phyloP scores from a whole-genome alignment of 2,113 vertebrate species.

The Pavo muticus region DNA sequence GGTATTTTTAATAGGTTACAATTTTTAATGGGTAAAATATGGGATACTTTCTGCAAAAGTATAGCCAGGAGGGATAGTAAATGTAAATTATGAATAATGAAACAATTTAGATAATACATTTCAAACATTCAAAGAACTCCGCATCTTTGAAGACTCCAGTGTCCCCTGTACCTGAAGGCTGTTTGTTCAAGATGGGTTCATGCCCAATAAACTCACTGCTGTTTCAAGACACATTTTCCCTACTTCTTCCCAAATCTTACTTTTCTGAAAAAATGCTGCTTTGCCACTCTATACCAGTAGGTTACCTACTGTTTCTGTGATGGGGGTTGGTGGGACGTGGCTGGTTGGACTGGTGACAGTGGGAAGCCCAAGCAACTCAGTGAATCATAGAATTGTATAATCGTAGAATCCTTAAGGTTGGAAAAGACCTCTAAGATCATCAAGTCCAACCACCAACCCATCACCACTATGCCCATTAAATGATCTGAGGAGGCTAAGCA shows the following conservation, averaged over 20 bases:
- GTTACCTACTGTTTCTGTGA: not conserved
- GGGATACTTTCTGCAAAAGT: not conserved
- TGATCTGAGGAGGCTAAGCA: not conserved
- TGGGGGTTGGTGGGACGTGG: fast-evolving
- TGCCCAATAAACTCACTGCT: not conserved
- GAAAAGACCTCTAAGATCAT: not conserved
- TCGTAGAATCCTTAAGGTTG: not conserved
- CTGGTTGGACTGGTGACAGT: fast-evolving
- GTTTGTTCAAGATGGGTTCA: not conserved
- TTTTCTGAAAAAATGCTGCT: not conserved
- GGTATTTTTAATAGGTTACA: not conserved
- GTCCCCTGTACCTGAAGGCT: not conserved
- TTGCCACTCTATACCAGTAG: not conserved
- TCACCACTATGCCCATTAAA: not conserved
- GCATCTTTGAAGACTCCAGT: not conserved
- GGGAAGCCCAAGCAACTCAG: not conserved
- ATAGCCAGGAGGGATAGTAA: not conserved
- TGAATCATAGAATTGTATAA: not conserved
- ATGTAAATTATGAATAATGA: not conserved
- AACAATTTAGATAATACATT: not conserved
- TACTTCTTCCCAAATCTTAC: not conserved
- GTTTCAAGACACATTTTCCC: not conserved
- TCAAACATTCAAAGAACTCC: not conserved
- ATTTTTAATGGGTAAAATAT: not conserved
- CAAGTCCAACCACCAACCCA: not conserved